Evolutionary conservation across 2,888 invertebrate species (phyloP).

Genomic region (Ommatoiulus sabulosus): DNA sequence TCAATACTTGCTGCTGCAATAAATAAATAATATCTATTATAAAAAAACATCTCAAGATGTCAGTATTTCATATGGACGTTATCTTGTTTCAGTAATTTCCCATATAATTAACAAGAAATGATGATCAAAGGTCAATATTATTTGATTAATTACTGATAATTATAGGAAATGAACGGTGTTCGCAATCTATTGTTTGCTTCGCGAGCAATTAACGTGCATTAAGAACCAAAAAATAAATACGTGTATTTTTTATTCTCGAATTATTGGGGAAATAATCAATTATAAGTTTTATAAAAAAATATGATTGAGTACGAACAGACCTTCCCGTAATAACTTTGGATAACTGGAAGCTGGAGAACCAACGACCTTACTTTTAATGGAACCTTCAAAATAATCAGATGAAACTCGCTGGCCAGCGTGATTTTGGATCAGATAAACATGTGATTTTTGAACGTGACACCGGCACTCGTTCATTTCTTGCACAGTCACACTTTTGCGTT

Average conservation of each 20-base stretch:
- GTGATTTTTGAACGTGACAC: neutral
- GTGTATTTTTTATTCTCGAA: neutral
- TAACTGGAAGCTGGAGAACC: neutral
- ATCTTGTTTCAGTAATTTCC: no score
- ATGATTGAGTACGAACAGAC: neutral
- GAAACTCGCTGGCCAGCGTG: neutral
- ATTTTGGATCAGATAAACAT: neutral
- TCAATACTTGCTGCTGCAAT: no score
- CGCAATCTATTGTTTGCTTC: neutral
- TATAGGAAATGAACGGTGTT: neutral
- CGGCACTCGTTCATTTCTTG: neutral
- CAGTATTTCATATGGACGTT: no score
- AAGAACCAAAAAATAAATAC: neutral
- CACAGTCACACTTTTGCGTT: neutral
- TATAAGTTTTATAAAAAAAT: neutral
- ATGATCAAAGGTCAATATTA: neutral
- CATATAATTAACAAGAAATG: neutral
- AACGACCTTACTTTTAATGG: conserved; percentile 40
- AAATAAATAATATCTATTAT: no score
- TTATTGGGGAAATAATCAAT: neutral
- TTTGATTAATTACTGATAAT: neutral
- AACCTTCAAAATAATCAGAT: conserved; percentile 39
- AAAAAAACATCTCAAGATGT: no score
- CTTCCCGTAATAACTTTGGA: neutral
- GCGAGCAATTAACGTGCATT: neutral